Evolutionary conservation across 2,797 vertebrate species (phyloP), one percentile per base, ranked within the genome.

Genomic region (Sebastes minor): DNA sequence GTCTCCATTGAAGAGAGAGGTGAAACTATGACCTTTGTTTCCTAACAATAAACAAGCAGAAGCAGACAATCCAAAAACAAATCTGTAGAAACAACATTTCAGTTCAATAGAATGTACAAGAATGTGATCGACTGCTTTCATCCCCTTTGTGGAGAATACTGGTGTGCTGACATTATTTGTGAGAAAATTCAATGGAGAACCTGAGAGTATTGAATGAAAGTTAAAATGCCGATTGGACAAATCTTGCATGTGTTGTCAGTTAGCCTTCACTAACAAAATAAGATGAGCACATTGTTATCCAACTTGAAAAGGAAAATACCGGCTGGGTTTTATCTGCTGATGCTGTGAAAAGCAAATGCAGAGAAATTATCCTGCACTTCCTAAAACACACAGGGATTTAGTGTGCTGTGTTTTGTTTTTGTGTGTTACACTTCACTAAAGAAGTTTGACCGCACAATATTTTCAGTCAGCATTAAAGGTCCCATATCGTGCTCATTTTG

Each of bases 1-100:
- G 13, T 96, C 96, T 49, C 93, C 95, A 6, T 87, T 96, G 52
- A 95, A 72, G 72, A 94, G 94, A 92, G 94, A 96, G 95, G 96
- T 96, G 49, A 89, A 77, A 42, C 6, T 5, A 11, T 66, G 5
- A 71, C 12, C 14, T 63, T 38, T 52, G 14, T n/a, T 64, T n/a
- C 12, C 6, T 27, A 14, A 46, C 8, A 56, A 6, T 53, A 16
- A 30, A 55, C 9, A 13, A 49, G 6, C 14, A 13, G 1, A 67
- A 27, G 25, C 10, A 33, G 16, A 70, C 30, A n/a, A 20, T 32
- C 14, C 28, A 2, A 60, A 16, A 46, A 16, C 25, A 62, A 12
- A 70, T 61, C 8, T 53, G 25, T 16, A 20, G 4, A 22, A 9
- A 35, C 53, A 52, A 35, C 4, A 27, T 35, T n/a, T 59, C 53